Base-by-base conservation (phyloP, 2,797 vertebrate species). In the Botia kubotai region DNA sequence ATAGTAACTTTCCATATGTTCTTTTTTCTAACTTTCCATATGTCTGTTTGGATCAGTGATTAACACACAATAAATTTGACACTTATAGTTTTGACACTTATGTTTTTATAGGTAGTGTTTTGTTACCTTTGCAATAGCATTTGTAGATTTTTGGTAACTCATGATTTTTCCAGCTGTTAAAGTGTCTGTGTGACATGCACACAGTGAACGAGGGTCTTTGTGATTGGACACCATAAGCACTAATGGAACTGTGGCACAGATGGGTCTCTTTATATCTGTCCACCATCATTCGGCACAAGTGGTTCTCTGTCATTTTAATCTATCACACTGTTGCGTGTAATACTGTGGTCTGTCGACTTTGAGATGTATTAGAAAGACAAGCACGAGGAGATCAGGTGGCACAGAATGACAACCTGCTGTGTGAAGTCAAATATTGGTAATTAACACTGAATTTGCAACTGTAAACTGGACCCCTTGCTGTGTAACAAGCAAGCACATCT, bases 171-270 rank as follows among this genome's bases (percentile, higher is more conserved):
- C n/a, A 26, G 21, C 19, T 23, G 58, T 4, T 26, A n/a, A 8
- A 23, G 46, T 16, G 21, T 63, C 60, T 6, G 11, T 33, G 29
- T 65, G 63, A 65, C 7, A 13, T 65, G 3, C 11, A 17, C 3
- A 43, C 36, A 17, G 23, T 50, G 70, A 73, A 1, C 12, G 6
- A 23, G 10, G 19, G 26, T 69, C 19, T 62, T 23, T 62, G 52
- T 63, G 67, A 82, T 19, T 11, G 16, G 29, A 21, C 63, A 48
- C 60, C 66, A 69, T 39, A 46, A 46, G 58, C 14, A 62, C 48
- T 67, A 72, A 72, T 19, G 62, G 29, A 50, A 57, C 23, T 16
- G 12, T 67, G 75, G 58, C 29, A 78, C 53, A 68, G 62, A 79
- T 46, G 72, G 68, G 62, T 48, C 46, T 36, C n/a, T 66, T 57